Base-by-base conservation (phyloP, 1,140 invertebrate genomes). In the Macrocentrus cingulum region DNA sequence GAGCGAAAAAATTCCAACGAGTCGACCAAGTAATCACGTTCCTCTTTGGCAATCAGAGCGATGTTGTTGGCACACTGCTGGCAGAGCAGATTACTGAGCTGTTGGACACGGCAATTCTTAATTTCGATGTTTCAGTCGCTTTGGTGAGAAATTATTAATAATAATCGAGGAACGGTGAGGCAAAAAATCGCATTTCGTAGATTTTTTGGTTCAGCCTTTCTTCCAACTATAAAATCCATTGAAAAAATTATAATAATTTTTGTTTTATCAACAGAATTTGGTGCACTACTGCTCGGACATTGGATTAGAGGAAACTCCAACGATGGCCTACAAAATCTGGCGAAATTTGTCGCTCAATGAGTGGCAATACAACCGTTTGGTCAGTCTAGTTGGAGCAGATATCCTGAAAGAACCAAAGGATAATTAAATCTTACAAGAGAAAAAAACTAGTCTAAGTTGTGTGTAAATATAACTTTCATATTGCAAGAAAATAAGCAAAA, bases 1-100 rank as follows among this genome's bases (percentile, higher is more conserved):
- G 60, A 9, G 64, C 56, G 19, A 42, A 53, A 16, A 50, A 67
- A 29, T 65, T 68, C 2, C 39, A 73, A 5, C 61, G 69, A 44
- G 52, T 50, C 1, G 20, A 55, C 0, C 5, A 61, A 42, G 32
- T 76, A 48, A 37, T 75, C n/a, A 11, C 49, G 8, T 62, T 41
- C 20, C 50, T 70, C 2, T 6, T 49, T 6, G 32, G 60, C 5
- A 29, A 64, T 11, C 29, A 53, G 19, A 51, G 44, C 11, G 13
- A 13, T 1, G 55, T 71, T 2, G 45, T 53, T 18, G 64, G 65
- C 13, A 22, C 16, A 6, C 63, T 70, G 13, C n/a, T 49, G 0
- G 1, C 1, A 0, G 4, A 58, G 2, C n/a, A n/a, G n/a, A n/a
- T n/a, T n/a, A n/a, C n/a, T n/a, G n/a, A n/a, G n/a, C n/a, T n/a